Evolutionary conservation across 2,113 vertebrate genomes (phyloP).

Genomic region (Myotis lucifugus): DNA sequence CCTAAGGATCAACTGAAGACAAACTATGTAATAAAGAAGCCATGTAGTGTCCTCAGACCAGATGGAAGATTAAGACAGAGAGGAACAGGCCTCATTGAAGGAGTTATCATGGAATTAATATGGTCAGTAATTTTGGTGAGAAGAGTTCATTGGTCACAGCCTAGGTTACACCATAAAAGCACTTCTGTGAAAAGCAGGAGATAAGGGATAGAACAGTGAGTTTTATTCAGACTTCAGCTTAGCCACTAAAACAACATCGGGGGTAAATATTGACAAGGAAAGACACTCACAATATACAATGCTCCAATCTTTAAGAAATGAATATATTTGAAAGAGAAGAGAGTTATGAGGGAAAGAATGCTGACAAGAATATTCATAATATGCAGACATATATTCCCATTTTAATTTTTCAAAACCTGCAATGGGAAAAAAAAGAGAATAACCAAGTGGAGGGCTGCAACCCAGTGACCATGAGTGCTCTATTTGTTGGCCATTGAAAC

Average conservation of each 20-base stretch:
- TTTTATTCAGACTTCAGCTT: not conserved
- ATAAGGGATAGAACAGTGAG: not conserved
- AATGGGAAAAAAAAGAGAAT: not conserved
- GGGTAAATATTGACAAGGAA: not conserved
- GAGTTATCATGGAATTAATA: not conserved
- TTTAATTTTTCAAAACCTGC: not conserved
- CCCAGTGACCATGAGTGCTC: accelerated
- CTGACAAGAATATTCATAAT: not conserved
- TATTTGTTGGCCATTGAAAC: too few relatives aligned
- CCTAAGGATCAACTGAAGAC: not conserved
- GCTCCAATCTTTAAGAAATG: not conserved
- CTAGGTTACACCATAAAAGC: not conserved
- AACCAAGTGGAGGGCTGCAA: not conserved
- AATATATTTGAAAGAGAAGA: not conserved
- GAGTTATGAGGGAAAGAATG: not conserved
- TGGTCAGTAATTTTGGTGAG: not conserved
- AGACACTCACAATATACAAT: not conserved
- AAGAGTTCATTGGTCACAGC: not conserved
- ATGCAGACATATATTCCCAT: not conserved
- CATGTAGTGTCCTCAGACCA: too few relatives aligned
- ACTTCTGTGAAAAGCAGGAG: not conserved
- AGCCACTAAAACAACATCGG: too few relatives aligned
- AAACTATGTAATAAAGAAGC: too few relatives aligned
- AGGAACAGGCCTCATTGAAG: not conserved
- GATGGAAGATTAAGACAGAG: not conserved